Percentiles rank a stretch among this genome's conserved stretches.
Conservation (phyloP, 2,888 invertebrate species). For the Archips crataeganus region DNA sequence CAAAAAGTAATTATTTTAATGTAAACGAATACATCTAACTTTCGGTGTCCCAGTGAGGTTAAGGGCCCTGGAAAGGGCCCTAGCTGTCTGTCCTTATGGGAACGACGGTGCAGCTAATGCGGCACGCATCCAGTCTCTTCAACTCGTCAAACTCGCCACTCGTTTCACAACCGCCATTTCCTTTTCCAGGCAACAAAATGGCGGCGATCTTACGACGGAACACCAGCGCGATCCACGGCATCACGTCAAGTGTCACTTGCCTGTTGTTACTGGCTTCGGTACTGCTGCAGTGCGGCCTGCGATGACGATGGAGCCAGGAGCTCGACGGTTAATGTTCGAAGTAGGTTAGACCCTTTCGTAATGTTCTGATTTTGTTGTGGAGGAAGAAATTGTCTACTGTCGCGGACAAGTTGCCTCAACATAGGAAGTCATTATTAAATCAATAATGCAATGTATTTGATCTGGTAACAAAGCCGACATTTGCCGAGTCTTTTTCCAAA, state of each 20-base stretch:
- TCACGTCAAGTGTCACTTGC: conserved; percentile 77
- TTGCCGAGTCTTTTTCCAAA: no score
- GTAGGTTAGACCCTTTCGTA: conserved; percentile 29
- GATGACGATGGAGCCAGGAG: conserved; percentile 71
- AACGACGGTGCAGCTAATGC: no score
- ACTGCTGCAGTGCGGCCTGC: conserved; percentile 72
- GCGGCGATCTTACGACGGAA: conserved; percentile 80
- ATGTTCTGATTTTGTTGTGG: conserved; percentile 16
- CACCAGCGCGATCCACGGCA: conserved; percentile 81
- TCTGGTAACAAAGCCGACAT: no score
- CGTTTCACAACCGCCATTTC: conserved; percentile 20
- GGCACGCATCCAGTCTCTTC: no score
- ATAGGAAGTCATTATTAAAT: no score
- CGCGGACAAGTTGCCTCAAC: background rate
- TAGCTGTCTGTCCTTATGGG: no score
- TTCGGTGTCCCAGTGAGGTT: no score
- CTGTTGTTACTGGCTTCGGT: conserved; percentile 72
- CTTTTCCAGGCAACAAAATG: conserved; percentile 80
- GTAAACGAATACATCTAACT: no score
- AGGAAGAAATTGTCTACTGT: conserved; percentile 1
- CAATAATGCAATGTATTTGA: no score
- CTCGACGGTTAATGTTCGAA: conserved; percentile 46
- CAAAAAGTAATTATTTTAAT: no score
- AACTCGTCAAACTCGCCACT: no score
- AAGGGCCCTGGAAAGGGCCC: no score